phyloP scores from a whole-genome alignment of 2,113 vertebrate species.

The Machaerirhynchus nigripectus region DNA sequence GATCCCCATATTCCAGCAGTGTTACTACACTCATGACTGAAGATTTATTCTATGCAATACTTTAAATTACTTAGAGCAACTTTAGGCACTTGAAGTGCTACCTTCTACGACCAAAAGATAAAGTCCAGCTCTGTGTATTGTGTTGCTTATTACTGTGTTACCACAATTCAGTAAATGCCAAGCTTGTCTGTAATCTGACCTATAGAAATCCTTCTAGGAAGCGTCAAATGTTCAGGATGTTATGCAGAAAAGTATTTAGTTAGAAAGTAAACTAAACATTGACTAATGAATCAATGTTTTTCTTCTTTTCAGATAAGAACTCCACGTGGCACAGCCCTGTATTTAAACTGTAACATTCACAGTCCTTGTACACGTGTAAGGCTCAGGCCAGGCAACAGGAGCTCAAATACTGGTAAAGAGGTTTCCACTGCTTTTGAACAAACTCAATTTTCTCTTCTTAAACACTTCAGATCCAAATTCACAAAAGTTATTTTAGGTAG shows the following conservation, averaged over 20 bases:
- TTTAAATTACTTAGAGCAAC: background rate
- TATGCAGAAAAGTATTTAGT: background rate
- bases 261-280: background rate
- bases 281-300: background rate
- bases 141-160: background rate
- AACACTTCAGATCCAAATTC: background rate
- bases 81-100: background rate
- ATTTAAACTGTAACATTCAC: background rate
- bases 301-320: background rate
- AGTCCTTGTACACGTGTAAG: background rate
- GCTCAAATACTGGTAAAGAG: background rate
- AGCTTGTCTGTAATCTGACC: background rate
- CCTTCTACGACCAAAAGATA: background rate
- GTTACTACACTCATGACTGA: background rate
- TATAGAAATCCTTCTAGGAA: background rate
- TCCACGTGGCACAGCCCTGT: background rate
- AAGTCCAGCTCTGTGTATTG: background rate
- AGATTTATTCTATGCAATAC: background rate
- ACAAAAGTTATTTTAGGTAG: background rate
- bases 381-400: background rate
- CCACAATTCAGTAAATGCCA: background rate
- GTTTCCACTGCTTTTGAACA: background rate
- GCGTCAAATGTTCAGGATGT: background rate
- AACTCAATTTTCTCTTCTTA: background rate
- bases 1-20: background rate